Evolutionary conservation across 53 echinoderm and acorn worm genomes (phyloP).

Genomic region (Luidia sarsii): DNA sequence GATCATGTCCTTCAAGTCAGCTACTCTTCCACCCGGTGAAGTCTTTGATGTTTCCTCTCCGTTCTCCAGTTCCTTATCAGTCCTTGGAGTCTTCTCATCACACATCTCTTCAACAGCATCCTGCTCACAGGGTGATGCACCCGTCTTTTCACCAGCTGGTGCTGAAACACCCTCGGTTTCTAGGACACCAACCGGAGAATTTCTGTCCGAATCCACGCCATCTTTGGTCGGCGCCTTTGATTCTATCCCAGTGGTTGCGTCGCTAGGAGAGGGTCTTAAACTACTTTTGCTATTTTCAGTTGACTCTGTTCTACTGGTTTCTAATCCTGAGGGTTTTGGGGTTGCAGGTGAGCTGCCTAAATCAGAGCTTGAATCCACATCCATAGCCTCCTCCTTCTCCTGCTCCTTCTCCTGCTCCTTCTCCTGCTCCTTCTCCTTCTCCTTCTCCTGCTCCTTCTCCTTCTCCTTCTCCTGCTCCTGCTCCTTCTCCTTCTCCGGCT

Average conservation of each 20-base stretch:
- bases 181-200: background rate
- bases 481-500: too few relatives aligned
- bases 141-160: too few relatives aligned
- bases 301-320: constrained; percentile 18
- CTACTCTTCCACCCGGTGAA: background rate
- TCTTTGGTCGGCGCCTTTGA: background rate
- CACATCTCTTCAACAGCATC: too few relatives aligned
- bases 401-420: too few relatives aligned
- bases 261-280: background rate
- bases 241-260: background rate
- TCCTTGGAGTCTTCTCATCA: constrained; percentile 13
- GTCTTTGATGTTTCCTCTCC: background rate
- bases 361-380: constrained; percentile 4
- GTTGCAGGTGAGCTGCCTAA: background rate
- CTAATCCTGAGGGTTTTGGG: constrained; percentile 40
- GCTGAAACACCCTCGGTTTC: background rate
- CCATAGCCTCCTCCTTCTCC: constrained; percentile 29
- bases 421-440: too few relatives aligned
- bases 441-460: too few relatives aligned
- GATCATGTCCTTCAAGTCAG: constrained; percentile 16
- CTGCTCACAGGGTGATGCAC: too few relatives aligned
- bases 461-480: too few relatives aligned
- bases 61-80: constrained; percentile 20
- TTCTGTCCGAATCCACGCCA: background rate
- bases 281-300: constrained; percentile 2